These are phyloP conservation scores for Dinocampus coccinellae DNA, from an alignment of 2,888 invertebrate species.

Conservation along the genomic window DNA sequence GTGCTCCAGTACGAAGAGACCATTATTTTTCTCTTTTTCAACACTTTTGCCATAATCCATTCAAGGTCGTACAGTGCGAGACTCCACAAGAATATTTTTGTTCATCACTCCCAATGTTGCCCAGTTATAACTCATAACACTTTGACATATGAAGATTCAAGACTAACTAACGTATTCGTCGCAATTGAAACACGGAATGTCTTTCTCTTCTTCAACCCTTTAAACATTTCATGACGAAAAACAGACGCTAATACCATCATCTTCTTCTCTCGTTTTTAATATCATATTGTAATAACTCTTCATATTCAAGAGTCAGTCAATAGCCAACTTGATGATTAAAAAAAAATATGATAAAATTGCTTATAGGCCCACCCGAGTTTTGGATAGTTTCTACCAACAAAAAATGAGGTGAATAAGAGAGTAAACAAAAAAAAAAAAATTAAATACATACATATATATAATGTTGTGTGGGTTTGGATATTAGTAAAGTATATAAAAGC, in stretches of 20 bases:
- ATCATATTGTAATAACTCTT: not conserved
- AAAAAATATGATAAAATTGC: not conserved
- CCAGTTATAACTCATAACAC: not conserved
- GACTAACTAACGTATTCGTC: not conserved
- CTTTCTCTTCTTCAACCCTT: slow-evolving; percentile 29
- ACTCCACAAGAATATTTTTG: not conserved
- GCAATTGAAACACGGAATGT: slow-evolving; percentile 37
- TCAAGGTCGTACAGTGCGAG: not conserved
- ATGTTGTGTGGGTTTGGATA: not conserved
- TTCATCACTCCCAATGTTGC: not conserved
- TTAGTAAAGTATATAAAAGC: slow-evolving; percentile 10
- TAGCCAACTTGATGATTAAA: not conserved
- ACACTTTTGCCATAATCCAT: not conserved
- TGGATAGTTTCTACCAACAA: not conserved
- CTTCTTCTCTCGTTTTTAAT: not conserved
- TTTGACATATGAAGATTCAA: not conserved
- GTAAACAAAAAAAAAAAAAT: not conserved
- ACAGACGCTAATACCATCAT: slow-evolving; percentile 12
- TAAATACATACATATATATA: not conserved
- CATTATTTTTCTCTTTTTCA: no score
- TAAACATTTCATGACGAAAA: slow-evolving; percentile 23
- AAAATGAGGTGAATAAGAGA: not conserved
- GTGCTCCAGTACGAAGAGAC: no score
- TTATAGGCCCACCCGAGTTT: not conserved
- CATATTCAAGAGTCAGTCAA: not conserved